Base-by-base conservation (phyloP, 2,888 invertebrate genomes). In the Anticlea derivata region DNA sequence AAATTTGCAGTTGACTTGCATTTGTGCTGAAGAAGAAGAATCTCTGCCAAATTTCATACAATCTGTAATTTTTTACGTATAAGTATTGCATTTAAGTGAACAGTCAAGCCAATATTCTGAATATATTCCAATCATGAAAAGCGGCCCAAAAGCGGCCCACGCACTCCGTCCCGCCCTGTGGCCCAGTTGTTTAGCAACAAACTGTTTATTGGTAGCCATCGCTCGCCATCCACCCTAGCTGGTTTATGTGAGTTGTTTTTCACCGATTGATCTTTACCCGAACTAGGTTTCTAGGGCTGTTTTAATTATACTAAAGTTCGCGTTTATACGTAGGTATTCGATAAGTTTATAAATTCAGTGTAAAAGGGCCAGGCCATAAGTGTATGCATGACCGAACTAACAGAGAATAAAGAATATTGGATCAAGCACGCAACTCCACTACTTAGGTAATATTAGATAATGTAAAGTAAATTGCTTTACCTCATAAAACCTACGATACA, bases 381-480 rank as follows among this genome's bases (percentile, higher is more conserved):
- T 48, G 48, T 23, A 34, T 13, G 27, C 38, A 43, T 33, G 38
- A 44, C 22, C 20, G 2, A 38, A 30, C 17, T 35, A 37, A 49
- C 31, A 35, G 8, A 30, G 39, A 41, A 50, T 45, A 47, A 47
- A 54, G 48, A 53, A 58, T 50, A 55, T 44, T 48, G 44, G 48
- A 61, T 56, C 58, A 59, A 50, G 60, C 70, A 72, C 70, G 69
- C 72, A 66, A 72, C 58, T 44, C 13, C 22, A n/a, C 58, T 59
- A 62, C 67, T 64, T 50, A 55, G 58, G 63, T 63, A 60, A 60
- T 50, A 58, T 58, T 61, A 47, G 55, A 43, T 54, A 51, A 40
- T 27, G 48, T 58, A 46, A 51, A 60, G 45, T 52, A 37, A 55
- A 68, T 50, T 59, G 55, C 57, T 59, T 55, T 54, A 56, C 54